These are phyloP conservation scores for Stomatorhinus ivindoensis DNA, from an alignment of 2,113 vertebrate species.

Conservation along the genomic window DNA sequence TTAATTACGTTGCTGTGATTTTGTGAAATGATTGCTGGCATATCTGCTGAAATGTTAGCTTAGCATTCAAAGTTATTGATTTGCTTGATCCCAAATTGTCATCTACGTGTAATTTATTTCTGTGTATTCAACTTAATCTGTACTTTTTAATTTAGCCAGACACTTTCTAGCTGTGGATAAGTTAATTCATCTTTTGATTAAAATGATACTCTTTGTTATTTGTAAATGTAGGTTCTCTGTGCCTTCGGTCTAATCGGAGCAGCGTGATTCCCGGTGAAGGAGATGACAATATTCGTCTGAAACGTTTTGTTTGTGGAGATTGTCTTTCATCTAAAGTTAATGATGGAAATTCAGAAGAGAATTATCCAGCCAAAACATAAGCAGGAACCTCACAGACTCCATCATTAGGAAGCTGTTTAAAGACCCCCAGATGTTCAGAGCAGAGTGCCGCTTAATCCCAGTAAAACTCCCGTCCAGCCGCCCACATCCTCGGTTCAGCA, in stretches of 20 bases:
- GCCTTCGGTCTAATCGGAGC: neutral
- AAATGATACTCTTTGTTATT: neutral
- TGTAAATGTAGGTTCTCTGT: neutral
- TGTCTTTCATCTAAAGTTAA: neutral
- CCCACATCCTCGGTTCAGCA: neutral
- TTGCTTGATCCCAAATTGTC: neutral
- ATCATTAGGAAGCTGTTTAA: neutral
- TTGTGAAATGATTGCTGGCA: neutral
- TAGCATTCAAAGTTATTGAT: neutral
- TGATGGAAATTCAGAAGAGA: neutral
- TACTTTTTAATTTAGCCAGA: neutral
- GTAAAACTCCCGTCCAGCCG: neutral
- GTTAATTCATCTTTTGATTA: neutral
- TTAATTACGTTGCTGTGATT: neutral
- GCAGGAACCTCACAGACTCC: neutral
- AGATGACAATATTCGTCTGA: neutral
- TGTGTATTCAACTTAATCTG: neutral
- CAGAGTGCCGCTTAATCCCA: neutral
- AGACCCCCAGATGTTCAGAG: neutral
- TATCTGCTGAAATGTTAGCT: slow-evolving; percentile 7
- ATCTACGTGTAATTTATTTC: neutral
- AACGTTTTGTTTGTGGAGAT: neutral
- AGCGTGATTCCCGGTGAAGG: neutral
- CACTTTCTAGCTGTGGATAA: neutral
- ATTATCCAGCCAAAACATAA: neutral